Evolutionary conservation across 1,140 invertebrate species (phyloP).

Genomic region (Bombus superbus): DNA sequence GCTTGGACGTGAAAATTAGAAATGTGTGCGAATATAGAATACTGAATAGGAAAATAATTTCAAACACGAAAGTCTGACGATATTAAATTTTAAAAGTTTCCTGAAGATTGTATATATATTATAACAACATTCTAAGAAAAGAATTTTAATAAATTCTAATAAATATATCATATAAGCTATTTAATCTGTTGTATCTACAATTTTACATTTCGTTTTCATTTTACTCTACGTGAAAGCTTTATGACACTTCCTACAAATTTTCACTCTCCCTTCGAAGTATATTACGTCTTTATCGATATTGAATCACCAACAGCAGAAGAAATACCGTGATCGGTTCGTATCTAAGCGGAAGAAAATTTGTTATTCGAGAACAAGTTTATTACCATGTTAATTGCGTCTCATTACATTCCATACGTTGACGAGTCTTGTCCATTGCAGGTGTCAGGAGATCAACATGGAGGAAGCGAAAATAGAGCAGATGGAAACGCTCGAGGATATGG

Average conservation of each 20-base stretch:
- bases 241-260: not conserved
- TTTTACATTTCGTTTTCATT: not conserved
- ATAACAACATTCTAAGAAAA: not conserved
- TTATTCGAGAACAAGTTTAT: slow-evolving; percentile 9
- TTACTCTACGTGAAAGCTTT: not conserved
- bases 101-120: not conserved
- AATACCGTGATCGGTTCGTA: not conserved
- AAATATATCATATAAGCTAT: not conserved
- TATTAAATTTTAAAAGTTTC: not conserved
- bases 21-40: not conserved
- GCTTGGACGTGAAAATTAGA: not conserved
- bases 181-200: not conserved
- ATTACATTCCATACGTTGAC: slow-evolving; percentile 57
- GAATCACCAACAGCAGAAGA: slow-evolving; percentile 5
- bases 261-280: too few relatives aligned
- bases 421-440: slow-evolving; percentile 69
- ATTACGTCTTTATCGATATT: not conserved
- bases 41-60: not conserved
- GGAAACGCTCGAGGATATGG: slow-evolving; percentile 41
- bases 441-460: slow-evolving; percentile 36
- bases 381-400: not conserved
- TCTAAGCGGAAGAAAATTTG: slow-evolving; percentile 8
- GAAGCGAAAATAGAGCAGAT: slow-evolving; percentile 47
- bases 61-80: not conserved
- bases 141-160: not conserved